Conservation (phyloP, 2,113 vertebrate species). For the Lanius ludovicianus region DNA sequence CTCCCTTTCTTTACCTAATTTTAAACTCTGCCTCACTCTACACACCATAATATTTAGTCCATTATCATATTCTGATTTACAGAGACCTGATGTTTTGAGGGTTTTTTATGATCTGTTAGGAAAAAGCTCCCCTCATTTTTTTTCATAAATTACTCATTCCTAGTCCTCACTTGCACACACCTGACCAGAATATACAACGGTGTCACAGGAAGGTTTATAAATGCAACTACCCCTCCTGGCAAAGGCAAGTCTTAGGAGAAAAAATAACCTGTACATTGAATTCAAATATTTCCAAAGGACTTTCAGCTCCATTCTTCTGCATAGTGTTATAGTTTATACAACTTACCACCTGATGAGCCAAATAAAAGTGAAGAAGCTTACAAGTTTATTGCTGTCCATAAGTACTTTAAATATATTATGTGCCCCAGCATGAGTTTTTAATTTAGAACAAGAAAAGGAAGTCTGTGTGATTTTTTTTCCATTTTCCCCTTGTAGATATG, state of each 20-base stretch:
- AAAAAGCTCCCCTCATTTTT: neutral
- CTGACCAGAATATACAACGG: neutral
- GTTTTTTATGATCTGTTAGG: neutral
- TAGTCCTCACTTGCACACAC: neutral
- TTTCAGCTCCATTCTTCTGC: neutral
- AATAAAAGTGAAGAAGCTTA: neutral
- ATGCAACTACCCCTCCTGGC: neutral
- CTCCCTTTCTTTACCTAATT: neutral
- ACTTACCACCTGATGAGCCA: neutral
- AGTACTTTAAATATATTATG: neutral
- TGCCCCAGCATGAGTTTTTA: neutral
- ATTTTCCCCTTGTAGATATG: constrained; percentile 46
- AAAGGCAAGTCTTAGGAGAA: neutral
- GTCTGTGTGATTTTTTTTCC: neutral
- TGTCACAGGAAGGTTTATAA: neutral
- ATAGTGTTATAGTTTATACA: neutral
- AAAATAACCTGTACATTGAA: neutral
- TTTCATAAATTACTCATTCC: neutral
- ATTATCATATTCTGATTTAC: neutral
- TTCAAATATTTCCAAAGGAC: neutral
- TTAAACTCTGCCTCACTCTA: neutral
- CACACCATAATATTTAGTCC: neutral
- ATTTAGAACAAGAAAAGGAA: constrained; percentile 10
- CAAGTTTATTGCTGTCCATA: neutral
- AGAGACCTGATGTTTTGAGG: neutral